These are phyloP conservation scores for Hemitrygon akajei DNA, from an alignment of 2,797 vertebrate genomes.

Conservation along the genomic window DNA sequence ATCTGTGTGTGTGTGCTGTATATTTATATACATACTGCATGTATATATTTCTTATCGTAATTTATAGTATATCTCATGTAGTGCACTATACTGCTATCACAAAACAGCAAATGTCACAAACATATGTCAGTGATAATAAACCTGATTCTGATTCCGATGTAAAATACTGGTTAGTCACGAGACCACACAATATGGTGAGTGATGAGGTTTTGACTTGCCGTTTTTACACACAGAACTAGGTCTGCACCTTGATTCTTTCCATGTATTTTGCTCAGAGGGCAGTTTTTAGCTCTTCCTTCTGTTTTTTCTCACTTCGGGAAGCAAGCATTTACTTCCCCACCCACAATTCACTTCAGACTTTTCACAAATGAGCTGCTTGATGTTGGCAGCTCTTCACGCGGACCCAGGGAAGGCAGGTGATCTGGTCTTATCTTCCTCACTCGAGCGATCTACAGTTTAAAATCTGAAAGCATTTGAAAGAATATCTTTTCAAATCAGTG, in stretches of 20 bases:
- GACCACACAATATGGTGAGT: neutral
- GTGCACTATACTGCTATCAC: no score
- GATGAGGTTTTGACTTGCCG: neutral
- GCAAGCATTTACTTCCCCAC: neutral
- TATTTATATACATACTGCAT: no score
- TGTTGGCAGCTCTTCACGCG: neutral
- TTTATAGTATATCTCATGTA: no score
- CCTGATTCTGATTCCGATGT: no score
- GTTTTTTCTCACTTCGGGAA: neutral
- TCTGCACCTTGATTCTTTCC: neutral
- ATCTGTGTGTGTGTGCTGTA: no score
- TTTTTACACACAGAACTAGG: neutral
- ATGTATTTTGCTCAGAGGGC: neutral
- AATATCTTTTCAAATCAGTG: neutral
- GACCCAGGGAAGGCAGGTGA: neutral
- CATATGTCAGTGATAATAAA: no score
- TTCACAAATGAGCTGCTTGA: neutral
- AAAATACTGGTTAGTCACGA: neutral
- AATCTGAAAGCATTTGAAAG: neutral
- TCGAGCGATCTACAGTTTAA: neutral
- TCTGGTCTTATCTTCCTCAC: neutral
- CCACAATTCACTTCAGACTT: neutral
- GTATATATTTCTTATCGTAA: no score
- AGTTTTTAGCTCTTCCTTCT: neutral
- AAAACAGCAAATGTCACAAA: no score